Percentiles rank a stretch among this genome's conserved stretches.
These are phyloP conservation scores for Fulica atra DNA, from an alignment of 2,113 vertebrate genomes.

Conservation along the genomic window DNA sequence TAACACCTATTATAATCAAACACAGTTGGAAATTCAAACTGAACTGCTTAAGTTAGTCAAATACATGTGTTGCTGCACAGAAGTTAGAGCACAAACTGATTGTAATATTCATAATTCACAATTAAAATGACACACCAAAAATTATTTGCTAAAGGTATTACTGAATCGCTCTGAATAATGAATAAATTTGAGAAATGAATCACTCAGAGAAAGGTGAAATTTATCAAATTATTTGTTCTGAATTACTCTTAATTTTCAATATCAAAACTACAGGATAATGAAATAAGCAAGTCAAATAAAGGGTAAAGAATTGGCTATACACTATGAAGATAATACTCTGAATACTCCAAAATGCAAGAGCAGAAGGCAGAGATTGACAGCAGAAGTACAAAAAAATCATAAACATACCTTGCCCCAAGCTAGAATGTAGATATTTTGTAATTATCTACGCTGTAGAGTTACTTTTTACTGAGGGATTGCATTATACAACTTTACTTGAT, in stretches of 20 bases:
- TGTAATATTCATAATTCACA: slow-evolving; percentile 52
- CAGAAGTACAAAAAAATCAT: not conserved
- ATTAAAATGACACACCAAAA: slow-evolving; percentile 30
- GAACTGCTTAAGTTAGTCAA: slow-evolving; percentile 37
- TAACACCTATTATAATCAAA: slow-evolving; percentile 50
- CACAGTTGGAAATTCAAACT: slow-evolving; percentile 42
- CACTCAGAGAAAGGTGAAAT: not conserved
- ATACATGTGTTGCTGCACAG: not conserved
- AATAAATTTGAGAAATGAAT: slow-evolving; percentile 37
- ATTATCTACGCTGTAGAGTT: not conserved
- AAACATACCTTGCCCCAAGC: not conserved
- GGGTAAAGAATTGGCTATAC: not conserved
- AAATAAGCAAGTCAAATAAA: not conserved
- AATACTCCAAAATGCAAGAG: not conserved
- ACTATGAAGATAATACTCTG: not conserved
- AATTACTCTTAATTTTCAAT: slow-evolving; percentile 6
- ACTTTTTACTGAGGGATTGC: not conserved
- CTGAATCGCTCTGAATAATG: slow-evolving; percentile 55
- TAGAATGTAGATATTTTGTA: not conserved
- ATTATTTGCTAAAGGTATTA: slow-evolving; percentile 45
- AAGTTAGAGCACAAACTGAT: slow-evolving; percentile 38
- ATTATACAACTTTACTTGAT: not conserved
- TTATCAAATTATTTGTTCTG: slow-evolving; percentile 26
- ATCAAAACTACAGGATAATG: not conserved
- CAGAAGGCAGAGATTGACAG: not conserved